These are phyloP conservation scores for Syngnathus rostellatus DNA, from an alignment of 2,797 vertebrate genomes.

Conservation along the genomic window DNA sequence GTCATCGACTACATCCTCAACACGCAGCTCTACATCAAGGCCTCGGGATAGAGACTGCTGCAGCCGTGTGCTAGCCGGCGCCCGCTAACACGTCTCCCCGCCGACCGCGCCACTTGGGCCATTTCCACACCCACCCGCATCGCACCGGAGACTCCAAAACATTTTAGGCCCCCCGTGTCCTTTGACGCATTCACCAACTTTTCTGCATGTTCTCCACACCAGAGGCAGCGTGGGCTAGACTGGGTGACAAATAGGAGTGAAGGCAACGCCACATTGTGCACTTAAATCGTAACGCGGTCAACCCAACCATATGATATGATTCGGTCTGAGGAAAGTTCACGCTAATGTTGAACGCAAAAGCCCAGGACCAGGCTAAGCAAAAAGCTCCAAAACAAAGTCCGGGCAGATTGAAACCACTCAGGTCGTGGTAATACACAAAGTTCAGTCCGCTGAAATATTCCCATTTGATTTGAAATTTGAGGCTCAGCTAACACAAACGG, in stretches of 20 bases:
- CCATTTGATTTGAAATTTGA: background rate
- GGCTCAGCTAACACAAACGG: no score
- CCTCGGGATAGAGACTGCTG: slow-evolving; percentile 76
- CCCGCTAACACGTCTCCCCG: background rate
- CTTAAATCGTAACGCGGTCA: background rate
- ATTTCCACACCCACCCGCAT: no score
- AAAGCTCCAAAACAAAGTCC: background rate
- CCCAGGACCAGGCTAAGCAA: background rate
- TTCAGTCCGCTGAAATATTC: background rate
- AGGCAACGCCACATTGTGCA: background rate
- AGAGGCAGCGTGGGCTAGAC: background rate
- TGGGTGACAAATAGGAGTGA: background rate
- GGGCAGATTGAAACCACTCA: background rate
- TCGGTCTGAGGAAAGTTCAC: background rate
- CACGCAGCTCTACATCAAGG: slow-evolving; percentile 95
- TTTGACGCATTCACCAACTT: background rate
- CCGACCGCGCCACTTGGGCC: no score
- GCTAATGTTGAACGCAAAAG: background rate
- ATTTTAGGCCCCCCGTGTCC: background rate
- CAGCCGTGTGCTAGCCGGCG: no score
- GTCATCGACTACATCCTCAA: slow-evolving; percentile 99
- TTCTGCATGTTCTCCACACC: background rate
- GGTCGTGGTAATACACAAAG: background rate
- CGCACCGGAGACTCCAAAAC: no score
- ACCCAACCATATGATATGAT: background rate